A percentile compares a stretch with the other conserved stretches of the same genome.
These are phyloP conservation scores for Ligdia adustata DNA, from an alignment of 2,888 invertebrate genomes.

Conservation along the genomic window DNA sequence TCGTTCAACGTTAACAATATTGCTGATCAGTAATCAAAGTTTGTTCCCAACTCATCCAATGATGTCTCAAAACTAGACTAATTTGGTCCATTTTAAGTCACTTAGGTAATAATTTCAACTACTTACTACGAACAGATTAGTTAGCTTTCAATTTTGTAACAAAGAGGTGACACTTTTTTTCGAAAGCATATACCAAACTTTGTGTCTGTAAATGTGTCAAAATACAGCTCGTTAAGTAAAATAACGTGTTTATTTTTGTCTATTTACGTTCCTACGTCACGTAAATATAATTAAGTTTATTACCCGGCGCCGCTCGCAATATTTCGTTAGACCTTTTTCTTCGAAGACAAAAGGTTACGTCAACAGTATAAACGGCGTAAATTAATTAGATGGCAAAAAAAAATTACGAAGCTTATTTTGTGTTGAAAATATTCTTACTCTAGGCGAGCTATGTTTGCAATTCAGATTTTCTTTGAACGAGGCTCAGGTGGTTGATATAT, in stretches of 20 bases:
- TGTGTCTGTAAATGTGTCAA: too few species aligned
- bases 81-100: too few species aligned
- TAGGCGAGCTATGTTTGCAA: slow-evolving; percentile 12
- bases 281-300: slow-evolving; percentile 45
- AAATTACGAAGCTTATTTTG: neutral
- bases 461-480: slow-evolving; percentile 2
- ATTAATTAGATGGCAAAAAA: slow-evolving; percentile 10
- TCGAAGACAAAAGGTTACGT: slow-evolving; percentile 24
- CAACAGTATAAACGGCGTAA: slow-evolving; percentile 12
- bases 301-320: slow-evolving; percentile 24
- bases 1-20: too few species aligned
- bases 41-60: too few species aligned
- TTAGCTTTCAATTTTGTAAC: neutral
- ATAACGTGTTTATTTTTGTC: slow-evolving; percentile 29
- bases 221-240: too few species aligned
- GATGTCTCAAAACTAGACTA: too few species aligned
- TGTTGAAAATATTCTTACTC: slow-evolving; percentile 5
- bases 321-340: slow-evolving; percentile 32
- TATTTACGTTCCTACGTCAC: slow-evolving; percentile 31
- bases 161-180: too few species aligned
- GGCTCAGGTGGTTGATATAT: neutral
- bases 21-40: too few species aligned
- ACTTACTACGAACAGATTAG: too few species aligned
- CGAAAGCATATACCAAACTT: too few species aligned
- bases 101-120: neutral